Percentiles rank a stretch among this genome's conserved stretches.
phyloP scores from a whole-genome alignment of 2,797 vertebrate species.

The Falco concolor region DNA sequence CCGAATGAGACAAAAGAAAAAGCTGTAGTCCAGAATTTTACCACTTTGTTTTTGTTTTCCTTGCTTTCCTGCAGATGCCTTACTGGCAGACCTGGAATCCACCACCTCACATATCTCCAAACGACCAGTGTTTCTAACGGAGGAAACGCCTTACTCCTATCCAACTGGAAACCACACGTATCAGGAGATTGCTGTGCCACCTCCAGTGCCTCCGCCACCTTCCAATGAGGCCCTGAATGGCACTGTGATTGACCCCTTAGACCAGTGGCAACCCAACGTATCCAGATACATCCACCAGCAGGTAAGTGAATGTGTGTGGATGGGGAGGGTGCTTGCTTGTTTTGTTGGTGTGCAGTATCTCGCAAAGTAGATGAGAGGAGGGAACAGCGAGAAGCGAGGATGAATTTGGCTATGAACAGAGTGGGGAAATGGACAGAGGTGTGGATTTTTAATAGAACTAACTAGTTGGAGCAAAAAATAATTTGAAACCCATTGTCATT shows the following conservation, averaged over 20 bases:
- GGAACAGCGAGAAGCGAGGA: background rate
- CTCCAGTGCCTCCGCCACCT: slow-evolving; percentile 88
- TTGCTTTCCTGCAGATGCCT: slow-evolving; percentile 78
- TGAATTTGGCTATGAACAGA: background rate
- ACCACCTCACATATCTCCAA: slow-evolving; percentile 97
- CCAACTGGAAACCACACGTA: slow-evolving; percentile 86
- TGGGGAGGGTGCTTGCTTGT: background rate
- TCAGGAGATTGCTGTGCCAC: slow-evolving; percentile 86
- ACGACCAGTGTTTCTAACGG: slow-evolving; percentile 85
- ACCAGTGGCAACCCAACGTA: slow-evolving; percentile 74
- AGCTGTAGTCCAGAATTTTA: background rate
- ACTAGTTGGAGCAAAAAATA: background rate
- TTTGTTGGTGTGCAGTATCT: background rate
- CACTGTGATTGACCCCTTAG: slow-evolving; percentile 78
- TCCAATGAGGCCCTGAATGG: slow-evolving; percentile 90
- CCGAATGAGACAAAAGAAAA: background rate
- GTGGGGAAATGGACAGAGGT: background rate
- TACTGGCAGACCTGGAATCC: slow-evolving; percentile 95
- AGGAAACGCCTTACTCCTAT: slow-evolving; percentile 93
- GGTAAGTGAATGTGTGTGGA: slow-evolving; percentile 61
- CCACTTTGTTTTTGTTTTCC: background rate
- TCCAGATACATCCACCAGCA: slow-evolving; percentile 85
- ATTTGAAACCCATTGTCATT: background rate
- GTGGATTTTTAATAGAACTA: background rate
- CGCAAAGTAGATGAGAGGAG: background rate